Percentiles rank a stretch among this genome's conserved stretches.
Conservation (phyloP, 1,140 invertebrate species). For the Rhopalosiphum padi region DNA sequence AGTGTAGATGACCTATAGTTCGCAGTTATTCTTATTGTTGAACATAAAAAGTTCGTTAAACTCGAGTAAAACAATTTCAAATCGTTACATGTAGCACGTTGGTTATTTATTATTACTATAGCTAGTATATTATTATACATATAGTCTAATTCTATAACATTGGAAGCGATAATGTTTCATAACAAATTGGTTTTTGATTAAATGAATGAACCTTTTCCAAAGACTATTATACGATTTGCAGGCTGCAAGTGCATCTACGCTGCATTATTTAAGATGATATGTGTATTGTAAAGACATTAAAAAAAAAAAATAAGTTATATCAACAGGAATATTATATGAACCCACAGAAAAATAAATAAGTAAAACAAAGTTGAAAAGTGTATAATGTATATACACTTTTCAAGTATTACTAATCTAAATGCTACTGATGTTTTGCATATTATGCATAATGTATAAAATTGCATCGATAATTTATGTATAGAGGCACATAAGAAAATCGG, state of each 20-base stretch:
- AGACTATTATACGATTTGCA: background rate
- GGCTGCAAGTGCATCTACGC: background rate
- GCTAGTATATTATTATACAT: background rate
- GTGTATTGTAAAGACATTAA: background rate
- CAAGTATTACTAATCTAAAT: background rate
- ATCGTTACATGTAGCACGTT: background rate
- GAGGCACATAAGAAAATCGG: background rate
- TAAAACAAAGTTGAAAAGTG: too few species aligned
- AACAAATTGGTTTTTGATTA: background rate
- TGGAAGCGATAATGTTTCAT: background rate
- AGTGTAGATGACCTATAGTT: conserved; percentile 12
- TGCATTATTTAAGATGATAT: background rate
- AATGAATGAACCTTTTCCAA: background rate
- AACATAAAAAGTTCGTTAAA: conserved; percentile 23
- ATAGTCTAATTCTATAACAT: background rate
- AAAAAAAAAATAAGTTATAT: background rate
- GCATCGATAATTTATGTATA: conserved; percentile 14
- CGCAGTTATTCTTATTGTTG: background rate
- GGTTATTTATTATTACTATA: background rate
- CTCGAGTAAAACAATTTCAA: conserved; percentile 9
- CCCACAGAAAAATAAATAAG: background rate
- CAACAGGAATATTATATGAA: background rate
- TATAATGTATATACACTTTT: background rate
- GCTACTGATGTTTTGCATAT: background rate
- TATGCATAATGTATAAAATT: conserved; percentile 3